These are phyloP conservation scores for Ophioninae sp. DNA, from an alignment of 2,888 invertebrate genomes.

Conservation along the genomic window DNA sequence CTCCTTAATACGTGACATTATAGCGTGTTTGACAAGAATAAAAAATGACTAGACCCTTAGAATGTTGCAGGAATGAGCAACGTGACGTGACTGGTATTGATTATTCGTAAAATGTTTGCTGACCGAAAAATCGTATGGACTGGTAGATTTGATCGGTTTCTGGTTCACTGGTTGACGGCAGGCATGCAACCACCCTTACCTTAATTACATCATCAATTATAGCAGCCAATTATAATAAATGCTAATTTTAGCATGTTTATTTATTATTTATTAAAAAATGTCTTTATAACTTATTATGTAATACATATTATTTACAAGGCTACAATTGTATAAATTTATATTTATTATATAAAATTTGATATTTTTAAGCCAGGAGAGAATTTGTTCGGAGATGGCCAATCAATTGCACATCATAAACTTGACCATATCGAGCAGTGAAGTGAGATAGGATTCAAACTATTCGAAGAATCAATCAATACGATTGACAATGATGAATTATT, in stretches of 20 bases:
- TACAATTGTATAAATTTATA: too few species aligned
- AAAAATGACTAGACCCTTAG: slow-evolving; percentile 34
- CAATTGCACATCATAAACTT: too few species aligned
- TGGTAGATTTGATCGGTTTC: slow-evolving; percentile 39
- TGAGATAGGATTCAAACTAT: too few species aligned
- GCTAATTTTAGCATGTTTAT: not conserved
- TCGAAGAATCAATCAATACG: too few species aligned
- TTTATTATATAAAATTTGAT: too few species aligned
- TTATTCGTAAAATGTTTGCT: slow-evolving; percentile 23
- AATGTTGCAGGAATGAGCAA: slow-evolving; percentile 46
- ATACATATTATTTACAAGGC: too few species aligned
- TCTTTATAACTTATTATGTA: too few species aligned
- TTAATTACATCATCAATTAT: not conserved
- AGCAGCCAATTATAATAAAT: not conserved
- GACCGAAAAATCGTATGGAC: slow-evolving; percentile 22
- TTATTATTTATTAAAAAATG: too few species aligned
- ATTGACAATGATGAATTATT: not conserved
- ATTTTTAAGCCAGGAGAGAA: too few species aligned
- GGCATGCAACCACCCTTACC: not conserved
- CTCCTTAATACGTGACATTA: slow-evolving; percentile 34
- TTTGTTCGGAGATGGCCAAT: too few species aligned
- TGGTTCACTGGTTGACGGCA: slow-evolving; percentile 5
- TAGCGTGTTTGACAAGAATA: slow-evolving; percentile 60
- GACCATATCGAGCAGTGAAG: too few species aligned
- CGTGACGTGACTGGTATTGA: slow-evolving; percentile 47